Evolutionary conservation across 2,113 vertebrate species (phyloP).

Genomic region (Tachysurus fulvidraco): DNA sequence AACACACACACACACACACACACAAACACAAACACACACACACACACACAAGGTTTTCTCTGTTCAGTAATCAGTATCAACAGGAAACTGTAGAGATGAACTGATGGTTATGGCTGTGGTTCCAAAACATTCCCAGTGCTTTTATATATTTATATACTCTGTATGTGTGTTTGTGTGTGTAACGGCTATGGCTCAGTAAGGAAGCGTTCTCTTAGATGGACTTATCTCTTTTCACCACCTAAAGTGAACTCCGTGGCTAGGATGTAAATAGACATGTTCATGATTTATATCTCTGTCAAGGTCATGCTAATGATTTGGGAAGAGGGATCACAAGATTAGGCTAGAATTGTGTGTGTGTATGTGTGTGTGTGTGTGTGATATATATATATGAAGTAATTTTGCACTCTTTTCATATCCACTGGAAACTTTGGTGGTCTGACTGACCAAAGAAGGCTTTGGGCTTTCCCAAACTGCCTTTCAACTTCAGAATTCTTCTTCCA

Average conservation of each 20-base stretch:
- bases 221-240: neutral
- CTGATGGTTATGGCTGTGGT: slow-evolving; percentile 12
- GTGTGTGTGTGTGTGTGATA: neutral
- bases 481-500: slow-evolving; percentile 5
- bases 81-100: slow-evolving; percentile 38
- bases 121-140: slow-evolving; percentile 20
- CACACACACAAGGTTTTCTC: slow-evolving; percentile 10
- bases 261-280: neutral
- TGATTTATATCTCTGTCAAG: neutral
- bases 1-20: slow-evolving; percentile 14
- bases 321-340: neutral
- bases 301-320: slow-evolving; percentile 3
- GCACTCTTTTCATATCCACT: slow-evolving; percentile 63
- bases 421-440: slow-evolving; percentile 67
- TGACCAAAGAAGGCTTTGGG: slow-evolving; percentile 46
- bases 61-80: slow-evolving; percentile 25
- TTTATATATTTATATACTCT: neutral
- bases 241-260: neutral
- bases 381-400: neutral
- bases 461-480: slow-evolving; percentile 50
- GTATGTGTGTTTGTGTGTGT: slow-evolving; percentile 12
- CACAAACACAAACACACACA: slow-evolving; percentile 16
- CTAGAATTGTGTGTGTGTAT: neutral
- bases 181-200: neutral
- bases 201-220: neutral